Percentiles rank a stretch among this genome's conserved stretches.
Evolutionary conservation across 2,797 vertebrate species (phyloP).

Genomic region (Varecia variegata): DNA sequence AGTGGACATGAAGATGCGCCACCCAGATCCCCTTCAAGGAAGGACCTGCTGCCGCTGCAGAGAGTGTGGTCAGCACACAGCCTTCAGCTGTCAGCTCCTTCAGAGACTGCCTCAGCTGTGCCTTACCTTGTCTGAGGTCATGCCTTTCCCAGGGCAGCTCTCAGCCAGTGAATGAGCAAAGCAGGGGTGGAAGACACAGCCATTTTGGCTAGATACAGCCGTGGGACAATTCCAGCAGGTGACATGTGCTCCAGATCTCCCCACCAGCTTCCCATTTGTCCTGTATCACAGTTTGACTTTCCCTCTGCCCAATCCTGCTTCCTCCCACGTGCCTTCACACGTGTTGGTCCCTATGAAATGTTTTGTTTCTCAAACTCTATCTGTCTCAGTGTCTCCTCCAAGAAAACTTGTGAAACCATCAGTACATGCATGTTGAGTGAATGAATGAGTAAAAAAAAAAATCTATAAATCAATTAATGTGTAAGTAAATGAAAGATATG

Average conservation of each 20-base stretch:
- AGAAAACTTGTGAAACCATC: neutral
- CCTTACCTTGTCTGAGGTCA: neutral
- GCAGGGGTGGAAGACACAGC: neutral
- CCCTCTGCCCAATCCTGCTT: neutral
- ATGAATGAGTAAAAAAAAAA: neutral
- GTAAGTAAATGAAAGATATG: neutral
- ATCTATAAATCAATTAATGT: neutral
- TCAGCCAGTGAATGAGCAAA: neutral
- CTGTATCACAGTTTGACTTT: neutral
- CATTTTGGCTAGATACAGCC: neutral
- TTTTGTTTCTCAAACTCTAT: neutral
- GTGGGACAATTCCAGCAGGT: neutral
- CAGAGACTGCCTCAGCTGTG: neutral
- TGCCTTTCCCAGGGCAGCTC: neutral
- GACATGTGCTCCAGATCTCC: neutral
- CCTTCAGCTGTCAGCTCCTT: neutral
- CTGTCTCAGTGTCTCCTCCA: neutral
- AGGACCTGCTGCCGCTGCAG: neutral
- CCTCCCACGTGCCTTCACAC: neutral
- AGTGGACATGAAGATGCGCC: rapidly evolving
- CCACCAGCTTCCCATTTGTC: neutral
- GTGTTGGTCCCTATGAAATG: neutral
- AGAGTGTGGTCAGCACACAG: no score
- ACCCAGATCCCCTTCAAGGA: neutral
- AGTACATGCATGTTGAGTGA: neutral